These are phyloP conservation scores for Boleophthalmus pectinirostris DNA, from an alignment of 2,113 vertebrate species.

Conservation along the genomic window DNA sequence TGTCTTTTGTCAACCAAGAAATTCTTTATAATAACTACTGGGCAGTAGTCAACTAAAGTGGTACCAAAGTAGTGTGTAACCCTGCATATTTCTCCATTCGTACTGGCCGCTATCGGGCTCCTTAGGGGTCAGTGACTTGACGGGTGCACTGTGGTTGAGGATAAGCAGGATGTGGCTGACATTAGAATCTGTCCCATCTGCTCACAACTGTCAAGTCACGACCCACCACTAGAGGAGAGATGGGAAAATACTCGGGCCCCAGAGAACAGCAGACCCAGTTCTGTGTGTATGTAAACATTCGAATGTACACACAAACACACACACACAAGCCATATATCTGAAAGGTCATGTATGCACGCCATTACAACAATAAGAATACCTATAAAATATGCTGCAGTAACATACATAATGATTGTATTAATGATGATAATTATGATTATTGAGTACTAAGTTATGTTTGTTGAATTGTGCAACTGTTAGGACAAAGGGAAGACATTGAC, in stretches of 20 bases:
- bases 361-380: background rate
- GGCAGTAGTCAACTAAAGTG: too few species aligned
- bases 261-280: conserved; percentile 16
- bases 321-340: background rate
- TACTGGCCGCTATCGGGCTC: conserved; percentile 1
- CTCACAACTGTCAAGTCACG: conserved; percentile 22
- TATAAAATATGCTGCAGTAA: background rate
- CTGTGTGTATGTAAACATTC: background rate
- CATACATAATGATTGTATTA: too few species aligned
- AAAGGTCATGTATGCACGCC: conserved; percentile 5
- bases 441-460: too few species aligned
- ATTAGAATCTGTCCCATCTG: conserved; percentile 69
- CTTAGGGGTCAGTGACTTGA: conserved; percentile 58
- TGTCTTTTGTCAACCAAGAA: too few species aligned
- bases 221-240: conserved; percentile 34
- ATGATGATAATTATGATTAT: too few species aligned
- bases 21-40: too few species aligned
- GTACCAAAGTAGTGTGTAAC: too few species aligned
- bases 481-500: too few species aligned
- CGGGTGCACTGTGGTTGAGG: conserved; percentile 34
- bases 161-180: conserved; percentile 69
- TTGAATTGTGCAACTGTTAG: too few species aligned
- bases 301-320: background rate
- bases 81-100: conserved; percentile 24
- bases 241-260: conserved; percentile 39